phyloP scores from a whole-genome alignment of 2,113 vertebrate species.

The Andinoacara biseriatus region DNA sequence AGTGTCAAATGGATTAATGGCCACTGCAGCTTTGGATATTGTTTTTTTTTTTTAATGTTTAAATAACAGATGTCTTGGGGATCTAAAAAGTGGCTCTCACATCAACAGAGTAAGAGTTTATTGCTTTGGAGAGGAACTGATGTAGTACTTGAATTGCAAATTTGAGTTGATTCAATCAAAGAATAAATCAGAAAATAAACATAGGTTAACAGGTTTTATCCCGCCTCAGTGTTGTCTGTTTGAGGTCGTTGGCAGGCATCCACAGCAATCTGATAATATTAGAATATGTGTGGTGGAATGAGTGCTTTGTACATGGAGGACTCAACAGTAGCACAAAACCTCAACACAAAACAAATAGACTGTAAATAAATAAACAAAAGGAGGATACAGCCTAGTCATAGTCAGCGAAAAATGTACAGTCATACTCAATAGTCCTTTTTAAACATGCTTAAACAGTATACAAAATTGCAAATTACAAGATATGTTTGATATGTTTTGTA shows the following conservation, averaged over 20 bases:
- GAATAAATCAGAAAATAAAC: slow-evolving; percentile 38
- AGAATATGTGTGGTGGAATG: slow-evolving; percentile 7
- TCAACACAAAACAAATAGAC: neutral
- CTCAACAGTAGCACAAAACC: neutral
- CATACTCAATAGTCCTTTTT: neutral
- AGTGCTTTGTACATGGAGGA: slow-evolving; percentile 3
- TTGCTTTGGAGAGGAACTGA: slow-evolving; percentile 29
- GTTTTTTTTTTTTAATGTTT: neutral
- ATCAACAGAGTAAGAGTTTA: slow-evolving; percentile 6
- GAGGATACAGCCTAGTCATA: neutral
- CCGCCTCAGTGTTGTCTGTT: neutral
- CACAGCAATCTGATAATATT: slow-evolving; percentile 14
- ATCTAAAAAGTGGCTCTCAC: slow-evolving; percentile 10
- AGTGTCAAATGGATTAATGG: slow-evolving; percentile 22
- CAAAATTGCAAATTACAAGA: no score
- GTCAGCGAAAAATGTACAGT: neutral
- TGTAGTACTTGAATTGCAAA: slow-evolving; percentile 23
- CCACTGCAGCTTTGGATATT: slow-evolving; percentile 4
- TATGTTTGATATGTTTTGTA: no score
- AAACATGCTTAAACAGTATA: neutral
- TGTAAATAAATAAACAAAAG: neutral
- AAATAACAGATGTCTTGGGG: slow-evolving; percentile 12
- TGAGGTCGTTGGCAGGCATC: slow-evolving; percentile 20
- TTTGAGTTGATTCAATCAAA: slow-evolving; percentile 28
- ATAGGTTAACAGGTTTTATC: slow-evolving; percentile 32